These are phyloP conservation scores for Amazona guildingii DNA, from an alignment of 2,113 vertebrate genomes.

Conservation along the genomic window DNA sequence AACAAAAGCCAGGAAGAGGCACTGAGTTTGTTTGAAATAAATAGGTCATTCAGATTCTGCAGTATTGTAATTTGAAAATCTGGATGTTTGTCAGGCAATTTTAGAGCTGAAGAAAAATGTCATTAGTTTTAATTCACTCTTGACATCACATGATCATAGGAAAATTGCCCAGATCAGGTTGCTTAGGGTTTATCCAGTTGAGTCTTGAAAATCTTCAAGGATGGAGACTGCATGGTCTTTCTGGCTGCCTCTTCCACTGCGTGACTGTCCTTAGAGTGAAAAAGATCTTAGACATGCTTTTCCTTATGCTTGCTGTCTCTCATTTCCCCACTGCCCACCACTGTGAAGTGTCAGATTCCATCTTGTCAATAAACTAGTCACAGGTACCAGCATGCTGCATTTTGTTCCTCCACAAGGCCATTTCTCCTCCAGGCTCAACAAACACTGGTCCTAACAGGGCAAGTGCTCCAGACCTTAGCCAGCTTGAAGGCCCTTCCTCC, in stretches of 20 bases:
- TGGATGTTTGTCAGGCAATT: not conserved
- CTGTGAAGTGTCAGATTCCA: fast-evolving
- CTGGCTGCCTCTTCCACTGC: not conserved
- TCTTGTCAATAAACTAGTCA: not conserved
- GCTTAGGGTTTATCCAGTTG: not conserved
- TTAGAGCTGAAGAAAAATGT: not conserved
- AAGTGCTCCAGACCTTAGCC: not conserved
- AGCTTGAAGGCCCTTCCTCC: fast-evolving
- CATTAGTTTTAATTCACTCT: not conserved
- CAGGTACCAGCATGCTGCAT: not conserved
- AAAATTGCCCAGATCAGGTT: not conserved
- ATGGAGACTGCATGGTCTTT: not conserved
- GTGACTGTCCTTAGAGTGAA: not conserved
- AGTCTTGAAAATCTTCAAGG: not conserved
- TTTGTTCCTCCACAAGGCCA: not conserved
- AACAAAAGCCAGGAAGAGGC: not conserved
- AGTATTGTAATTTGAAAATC: not conserved
- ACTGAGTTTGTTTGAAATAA: not conserved
- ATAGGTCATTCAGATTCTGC: not conserved
- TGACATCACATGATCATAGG: not conserved
- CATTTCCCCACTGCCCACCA: not conserved
- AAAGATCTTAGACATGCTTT: not conserved
- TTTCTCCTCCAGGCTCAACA: not conserved
- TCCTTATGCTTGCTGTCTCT: not conserved
- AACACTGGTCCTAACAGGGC: not conserved